Evolutionary conservation across 1,140 invertebrate genomes (phyloP), one percentile per base, ranked within the genome.

Genomic region (Dendrolimus kikuchii): DNA sequence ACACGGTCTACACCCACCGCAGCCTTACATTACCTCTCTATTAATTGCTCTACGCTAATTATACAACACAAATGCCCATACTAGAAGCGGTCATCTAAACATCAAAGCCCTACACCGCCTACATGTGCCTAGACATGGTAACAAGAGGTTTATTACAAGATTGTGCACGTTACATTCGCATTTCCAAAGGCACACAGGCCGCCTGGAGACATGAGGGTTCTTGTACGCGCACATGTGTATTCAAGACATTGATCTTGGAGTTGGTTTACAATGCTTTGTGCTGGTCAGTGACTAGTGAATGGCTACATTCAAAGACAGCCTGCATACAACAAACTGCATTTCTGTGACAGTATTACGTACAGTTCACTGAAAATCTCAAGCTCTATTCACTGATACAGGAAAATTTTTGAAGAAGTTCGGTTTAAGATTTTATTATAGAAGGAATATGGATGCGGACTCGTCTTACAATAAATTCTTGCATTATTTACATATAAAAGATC

Each of bases 21-120:
- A 66, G 65, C 62, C 63, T 59, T 62, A 58, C 60, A 76, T 74
- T 76, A 72, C 64, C 78, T 76, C 80, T 78, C 80, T 80, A 80
- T 80, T 81, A 78, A 82, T 78, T 62, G 79, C 66, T 73, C 60
- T 60, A 74, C 72, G 71, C 77, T 79, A 82, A 82, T 80, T 79
- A 76, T 74, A 73, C 64, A 66, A 65, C 66, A 74, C 72, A 74
- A 78, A 71, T 75, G 69, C 71, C 60, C 64, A 69, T 64, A 68
- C 55, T 62, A 23, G 23, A 23, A 62, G 57, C 68, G 64, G 73
- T 70, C 74, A 67, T 59, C 61, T 64, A 61, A 64, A 79, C 78
- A 81, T 79, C 23, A 74, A 70, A 57, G 49, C 36, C 40, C 47
- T 54, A 62, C 49, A 44, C 52, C 42, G 43, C 60, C 49, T 67